Conservation (phyloP, 2,888 invertebrate species). For the Hirudinaria manillensis region DNA sequence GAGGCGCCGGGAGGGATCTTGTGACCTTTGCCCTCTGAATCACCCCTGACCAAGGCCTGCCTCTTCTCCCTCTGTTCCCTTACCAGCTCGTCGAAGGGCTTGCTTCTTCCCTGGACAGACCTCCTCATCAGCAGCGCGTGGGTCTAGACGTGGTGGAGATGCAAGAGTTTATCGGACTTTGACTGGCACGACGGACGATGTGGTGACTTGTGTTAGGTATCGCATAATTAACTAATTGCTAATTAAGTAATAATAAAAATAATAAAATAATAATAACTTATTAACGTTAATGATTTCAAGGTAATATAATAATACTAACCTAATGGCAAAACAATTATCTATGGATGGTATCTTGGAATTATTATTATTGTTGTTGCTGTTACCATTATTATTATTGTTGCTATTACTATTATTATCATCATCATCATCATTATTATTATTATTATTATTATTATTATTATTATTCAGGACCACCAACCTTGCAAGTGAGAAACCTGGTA, state of each 20-base stretch:
- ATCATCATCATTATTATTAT: too few relatives aligned
- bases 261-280: too few relatives aligned
- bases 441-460: too few relatives aligned
- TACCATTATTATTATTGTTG: too few relatives aligned
- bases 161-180: neutral
- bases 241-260: too few relatives aligned
- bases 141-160: constrained; percentile 45
- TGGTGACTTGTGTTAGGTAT: neutral
- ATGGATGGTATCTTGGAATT: too few relatives aligned
- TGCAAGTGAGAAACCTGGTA: constrained; percentile 69
- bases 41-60: constrained; percentile 44
- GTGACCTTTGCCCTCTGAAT: constrained; percentile 40
- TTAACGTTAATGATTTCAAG: too few relatives aligned
- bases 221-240: neutral
- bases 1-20: neutral
- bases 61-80: constrained; percentile 63
- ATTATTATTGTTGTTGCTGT: too few relatives aligned
- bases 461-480: constrained; percentile 44
- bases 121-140: constrained; percentile 66
- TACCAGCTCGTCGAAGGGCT: constrained; percentile 69
- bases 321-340: too few relatives aligned
- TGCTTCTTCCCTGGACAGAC: constrained; percentile 66
- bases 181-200: neutral
- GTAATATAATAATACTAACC: too few relatives aligned
- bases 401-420: too few relatives aligned